These are phyloP conservation scores for Syrista parreyssii DNA, from an alignment of 2,888 invertebrate genomes.

Conservation along the genomic window DNA sequence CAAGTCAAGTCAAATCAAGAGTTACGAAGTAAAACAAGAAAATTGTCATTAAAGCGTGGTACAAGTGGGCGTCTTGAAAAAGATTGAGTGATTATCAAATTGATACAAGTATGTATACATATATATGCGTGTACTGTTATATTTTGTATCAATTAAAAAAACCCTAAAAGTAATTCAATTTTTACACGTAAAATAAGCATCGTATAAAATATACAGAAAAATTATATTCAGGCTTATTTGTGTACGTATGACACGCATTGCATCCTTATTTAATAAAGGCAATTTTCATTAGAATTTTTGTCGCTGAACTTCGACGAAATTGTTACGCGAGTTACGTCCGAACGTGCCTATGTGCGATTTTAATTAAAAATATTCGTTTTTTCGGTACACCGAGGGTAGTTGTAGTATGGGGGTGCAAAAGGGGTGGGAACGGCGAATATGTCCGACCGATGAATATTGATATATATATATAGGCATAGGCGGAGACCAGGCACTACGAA, in stretches of 20 bases:
- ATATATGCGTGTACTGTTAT: constrained; percentile 3
- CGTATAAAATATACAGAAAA: not conserved
- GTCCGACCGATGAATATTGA: constrained; percentile 67
- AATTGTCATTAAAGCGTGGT: not conserved
- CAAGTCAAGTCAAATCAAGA: constrained; percentile 12
- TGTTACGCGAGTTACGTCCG: not conserved
- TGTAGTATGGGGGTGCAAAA: constrained; percentile 6
- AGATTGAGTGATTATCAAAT: not conserved
- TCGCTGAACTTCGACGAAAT: constrained; percentile 20
- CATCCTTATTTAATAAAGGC: constrained; percentile 31
- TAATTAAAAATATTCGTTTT: constrained; percentile 47
- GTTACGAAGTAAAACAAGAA: not conserved
- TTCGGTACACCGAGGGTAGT: not conserved
- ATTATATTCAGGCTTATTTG: not conserved
- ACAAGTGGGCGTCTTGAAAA: not conserved
- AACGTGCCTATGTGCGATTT: constrained; percentile 28
- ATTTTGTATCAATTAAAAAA: not conserved
- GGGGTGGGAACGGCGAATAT: not conserved
- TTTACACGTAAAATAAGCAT: not conserved
- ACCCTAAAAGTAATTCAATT: not conserved
- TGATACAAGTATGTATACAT: not conserved
- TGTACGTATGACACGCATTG: not conserved
- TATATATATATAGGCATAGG: constrained; percentile 53
- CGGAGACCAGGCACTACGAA: constrained; percentile 54
- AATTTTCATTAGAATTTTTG: constrained; percentile 16